Conservation (phyloP, 2,888 invertebrate genomes). For the Silvanus unidentatus region DNA sequence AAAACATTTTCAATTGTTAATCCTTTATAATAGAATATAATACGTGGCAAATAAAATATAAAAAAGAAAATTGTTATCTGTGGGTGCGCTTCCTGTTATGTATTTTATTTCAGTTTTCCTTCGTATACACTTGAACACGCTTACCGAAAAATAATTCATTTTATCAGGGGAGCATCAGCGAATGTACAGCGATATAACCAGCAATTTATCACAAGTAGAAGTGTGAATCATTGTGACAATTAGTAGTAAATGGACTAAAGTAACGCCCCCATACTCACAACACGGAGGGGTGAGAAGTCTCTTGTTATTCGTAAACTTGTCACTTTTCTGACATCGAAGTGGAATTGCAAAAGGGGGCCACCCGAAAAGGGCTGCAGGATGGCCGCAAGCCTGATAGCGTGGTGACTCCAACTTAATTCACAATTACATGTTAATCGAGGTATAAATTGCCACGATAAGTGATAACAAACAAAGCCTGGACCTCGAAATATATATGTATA, state of each 20-base stretch:
- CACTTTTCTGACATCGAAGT: background rate
- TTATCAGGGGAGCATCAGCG: background rate
- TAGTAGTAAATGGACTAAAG: constrained; percentile 6
- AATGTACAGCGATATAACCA: background rate
- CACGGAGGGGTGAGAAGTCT: background rate
- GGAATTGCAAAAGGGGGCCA: constrained; percentile 3
- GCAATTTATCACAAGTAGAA: constrained; percentile 3
- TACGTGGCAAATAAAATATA: background rate
- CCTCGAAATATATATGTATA: background rate
- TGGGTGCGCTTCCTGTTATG: background rate
- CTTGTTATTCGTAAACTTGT: background rate
- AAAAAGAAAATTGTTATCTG: constrained; percentile 3
- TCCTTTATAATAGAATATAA: too few relatives aligned
- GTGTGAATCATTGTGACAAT: constrained; percentile 18
- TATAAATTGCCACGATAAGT: constrained; percentile 40
- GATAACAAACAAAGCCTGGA: background rate
- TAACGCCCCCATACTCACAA: background rate
- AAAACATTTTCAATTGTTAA: too few relatives aligned
- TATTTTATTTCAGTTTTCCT: background rate
- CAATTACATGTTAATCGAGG: constrained; percentile 43
- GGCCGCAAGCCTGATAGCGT: constrained; percentile 30
- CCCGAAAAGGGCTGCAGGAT: constrained; percentile 11
- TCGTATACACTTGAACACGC: too few relatives aligned
- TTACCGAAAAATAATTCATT: background rate
- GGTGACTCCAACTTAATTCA: constrained; percentile 39